Evolutionary conservation across 1,140 invertebrate genomes (phyloP).

Genomic region (Orussus abietinus): DNA sequence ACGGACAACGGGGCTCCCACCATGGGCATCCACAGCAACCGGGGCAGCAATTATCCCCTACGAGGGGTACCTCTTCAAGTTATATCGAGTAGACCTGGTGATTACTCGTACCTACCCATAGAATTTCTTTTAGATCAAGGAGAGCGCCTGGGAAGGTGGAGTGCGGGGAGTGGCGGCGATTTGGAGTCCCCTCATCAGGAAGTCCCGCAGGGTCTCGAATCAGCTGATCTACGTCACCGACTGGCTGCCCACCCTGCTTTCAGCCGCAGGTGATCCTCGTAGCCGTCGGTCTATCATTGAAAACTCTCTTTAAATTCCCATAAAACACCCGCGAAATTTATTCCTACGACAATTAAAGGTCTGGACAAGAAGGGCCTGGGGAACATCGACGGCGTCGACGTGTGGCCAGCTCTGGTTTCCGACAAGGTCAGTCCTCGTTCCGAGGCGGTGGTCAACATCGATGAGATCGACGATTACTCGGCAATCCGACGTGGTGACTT

Average conservation of each 20-base stretch:
- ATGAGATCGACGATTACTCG: constrained; percentile 60
- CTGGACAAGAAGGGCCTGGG: constrained; percentile 24
- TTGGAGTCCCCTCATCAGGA: constrained; percentile 68
- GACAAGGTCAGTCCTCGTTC: constrained; percentile 53
- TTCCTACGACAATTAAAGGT: constrained; percentile 16
- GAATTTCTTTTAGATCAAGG: constrained; percentile 61
- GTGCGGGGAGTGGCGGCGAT: constrained; percentile 72
- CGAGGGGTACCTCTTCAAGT: constrained; percentile 71
- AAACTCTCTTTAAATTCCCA: constrained; percentile 3
- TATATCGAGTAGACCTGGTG: too few relatives aligned
- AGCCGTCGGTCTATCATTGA: constrained; percentile 3
- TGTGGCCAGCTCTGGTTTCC: constrained; percentile 64
- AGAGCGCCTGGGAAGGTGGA: constrained; percentile 83
- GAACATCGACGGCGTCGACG: constrained; percentile 65
- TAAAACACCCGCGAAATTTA: too few relatives aligned
- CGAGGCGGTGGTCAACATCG: constrained; percentile 73
- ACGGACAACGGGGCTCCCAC: constrained; percentile 80
- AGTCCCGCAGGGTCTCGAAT: constrained; percentile 62
- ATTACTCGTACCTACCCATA: too few relatives aligned
- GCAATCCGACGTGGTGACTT: constrained; percentile 65
- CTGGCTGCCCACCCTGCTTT: constrained; percentile 80
- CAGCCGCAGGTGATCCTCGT: constrained; percentile 59
- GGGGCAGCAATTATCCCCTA: constrained; percentile 84
- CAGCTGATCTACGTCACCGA: constrained; percentile 80
- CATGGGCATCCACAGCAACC: constrained; percentile 66